phyloP scores from a whole-genome alignment of 2,113 vertebrate genomes.

The Gambusia holbrooki region DNA sequence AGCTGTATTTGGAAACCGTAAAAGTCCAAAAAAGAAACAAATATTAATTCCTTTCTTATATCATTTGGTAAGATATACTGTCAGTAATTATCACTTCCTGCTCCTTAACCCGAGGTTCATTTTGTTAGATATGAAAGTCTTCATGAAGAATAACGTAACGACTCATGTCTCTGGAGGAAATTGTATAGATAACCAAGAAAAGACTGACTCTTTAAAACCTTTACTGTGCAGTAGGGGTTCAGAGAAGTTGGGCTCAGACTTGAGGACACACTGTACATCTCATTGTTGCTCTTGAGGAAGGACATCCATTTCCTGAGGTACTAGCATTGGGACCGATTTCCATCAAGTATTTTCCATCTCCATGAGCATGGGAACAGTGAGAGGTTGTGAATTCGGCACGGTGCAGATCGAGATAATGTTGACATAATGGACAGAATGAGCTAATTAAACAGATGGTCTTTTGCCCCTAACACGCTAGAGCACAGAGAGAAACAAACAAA shows the following conservation, averaged over 20 bases:
- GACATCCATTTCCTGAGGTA: constrained; percentile 57
- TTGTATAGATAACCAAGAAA: constrained; percentile 23
- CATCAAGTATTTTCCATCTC: constrained; percentile 63
- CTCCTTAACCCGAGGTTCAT: neutral
- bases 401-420: constrained; percentile 61
- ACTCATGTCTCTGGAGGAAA: constrained; percentile 5
- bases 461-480: constrained; percentile 37
- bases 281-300: constrained; percentile 24
- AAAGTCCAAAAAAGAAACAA: neutral
- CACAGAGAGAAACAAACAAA: constrained; percentile 60
- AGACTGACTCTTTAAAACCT: constrained; percentile 19
- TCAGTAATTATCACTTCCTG: neutral
- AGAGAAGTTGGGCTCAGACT: constrained; percentile 28
- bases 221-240: constrained; percentile 36
- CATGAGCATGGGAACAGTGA: constrained; percentile 55
- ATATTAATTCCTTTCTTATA: neutral
- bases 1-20: neutral
- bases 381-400: constrained; percentile 48
- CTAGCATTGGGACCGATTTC: constrained; percentile 53
- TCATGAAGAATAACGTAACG: constrained; percentile 18
- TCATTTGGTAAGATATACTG: neutral
- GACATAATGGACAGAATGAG: constrained; percentile 50
- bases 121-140: constrained; percentile 40
- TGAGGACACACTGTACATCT: constrained; percentile 30
- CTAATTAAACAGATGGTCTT: constrained; percentile 67